Evolutionary conservation across 2,113 vertebrate species (phyloP), one percentile per base, ranked within the genome.

Genomic region (Tetraodon nigroviridis): DNA sequence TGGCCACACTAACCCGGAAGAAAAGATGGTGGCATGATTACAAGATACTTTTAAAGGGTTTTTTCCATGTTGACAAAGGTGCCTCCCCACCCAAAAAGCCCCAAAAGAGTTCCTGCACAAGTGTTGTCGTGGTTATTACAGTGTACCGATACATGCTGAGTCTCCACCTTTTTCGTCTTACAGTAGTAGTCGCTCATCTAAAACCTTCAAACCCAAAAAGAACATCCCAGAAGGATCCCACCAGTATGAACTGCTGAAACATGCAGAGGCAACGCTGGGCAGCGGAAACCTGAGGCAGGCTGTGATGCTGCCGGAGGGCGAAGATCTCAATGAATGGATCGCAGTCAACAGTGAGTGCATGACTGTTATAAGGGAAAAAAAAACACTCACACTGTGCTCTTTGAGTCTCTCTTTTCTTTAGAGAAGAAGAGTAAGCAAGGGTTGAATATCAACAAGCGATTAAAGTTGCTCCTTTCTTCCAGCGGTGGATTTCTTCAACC

Each of bases 401-500:
- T 27, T 27, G 24, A 27, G 5, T 27, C 5, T 27, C 5, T 27
- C 24, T 27, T 27, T 27, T 27, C 24, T 27, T 27, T 27, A 27
- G 5, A 27, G 7, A 27, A 27, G 7, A 27, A 24, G 22, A 24
- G 7, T 27, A 27, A 27, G 24, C 5, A 27, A 27, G 7, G 24
- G 24, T 27, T 27, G 24, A 27, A 27, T 27, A 27, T 27, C 24
- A 27, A 27, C 24, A 27, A 4, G 24, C 7, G 4, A 27, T 27
- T 6, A 27, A 27, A 5, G 5, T 27, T 27, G 24, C 7, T 13
- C 10, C 3, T 65, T 37, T 61, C 46, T 22, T n/a, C 1, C 74
- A 98, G 95, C 94, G 3, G 95, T 98, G 86, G 96, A 98, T 86
- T 98, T 98, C 85, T 98, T 98, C 89, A 98, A 98, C 84, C 96